phyloP scores from a whole-genome alignment of 2,888 invertebrate species.

The Acanthopleura granulata region DNA sequence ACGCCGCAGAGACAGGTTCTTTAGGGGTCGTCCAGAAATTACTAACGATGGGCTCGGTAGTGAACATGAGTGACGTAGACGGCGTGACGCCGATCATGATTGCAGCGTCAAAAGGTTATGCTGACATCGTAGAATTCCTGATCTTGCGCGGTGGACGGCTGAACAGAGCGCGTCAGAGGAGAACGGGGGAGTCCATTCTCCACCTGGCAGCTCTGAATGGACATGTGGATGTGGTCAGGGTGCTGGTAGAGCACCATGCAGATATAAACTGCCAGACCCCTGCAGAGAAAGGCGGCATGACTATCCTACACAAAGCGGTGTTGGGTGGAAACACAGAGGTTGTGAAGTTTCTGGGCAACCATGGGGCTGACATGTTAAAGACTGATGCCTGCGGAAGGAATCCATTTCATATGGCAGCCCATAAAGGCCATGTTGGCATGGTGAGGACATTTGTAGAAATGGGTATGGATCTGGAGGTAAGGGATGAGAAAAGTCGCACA shows the following conservation, averaged over 20 bases:
- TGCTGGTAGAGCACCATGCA: neutral
- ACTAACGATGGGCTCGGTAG: constrained; percentile 30
- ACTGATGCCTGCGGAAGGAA: neutral
- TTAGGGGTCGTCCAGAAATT: constrained; percentile 26
- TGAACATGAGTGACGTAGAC: constrained; percentile 24
- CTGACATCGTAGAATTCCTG: constrained; percentile 23
- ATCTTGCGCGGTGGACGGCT: neutral
- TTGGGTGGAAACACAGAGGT: constrained; percentile 29
- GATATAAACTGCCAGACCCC: neutral
- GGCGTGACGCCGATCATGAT: constrained; percentile 27
- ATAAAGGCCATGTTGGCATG: constrained; percentile 27
- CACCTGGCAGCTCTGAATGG: neutral
- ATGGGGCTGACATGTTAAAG: neutral
- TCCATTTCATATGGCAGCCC: constrained; percentile 22
- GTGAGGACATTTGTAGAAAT: constrained; percentile 32
- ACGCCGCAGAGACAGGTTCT: constrained; percentile 37
- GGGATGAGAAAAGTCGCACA: constrained; percentile 37
- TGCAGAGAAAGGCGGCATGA: neutral
- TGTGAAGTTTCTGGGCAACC: constrained; percentile 15
- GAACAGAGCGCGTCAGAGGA: neutral
- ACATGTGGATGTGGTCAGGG: neutral
- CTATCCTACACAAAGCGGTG: neutral
- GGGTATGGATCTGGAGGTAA: constrained; percentile 39
- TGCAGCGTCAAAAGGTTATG: constrained; percentile 29
- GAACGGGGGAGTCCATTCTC: neutral